Evolutionary conservation across 2,797 vertebrate genomes (phyloP), one percentile per base, ranked within the genome.

Genomic region (Halcyon chelicuti): DNA sequence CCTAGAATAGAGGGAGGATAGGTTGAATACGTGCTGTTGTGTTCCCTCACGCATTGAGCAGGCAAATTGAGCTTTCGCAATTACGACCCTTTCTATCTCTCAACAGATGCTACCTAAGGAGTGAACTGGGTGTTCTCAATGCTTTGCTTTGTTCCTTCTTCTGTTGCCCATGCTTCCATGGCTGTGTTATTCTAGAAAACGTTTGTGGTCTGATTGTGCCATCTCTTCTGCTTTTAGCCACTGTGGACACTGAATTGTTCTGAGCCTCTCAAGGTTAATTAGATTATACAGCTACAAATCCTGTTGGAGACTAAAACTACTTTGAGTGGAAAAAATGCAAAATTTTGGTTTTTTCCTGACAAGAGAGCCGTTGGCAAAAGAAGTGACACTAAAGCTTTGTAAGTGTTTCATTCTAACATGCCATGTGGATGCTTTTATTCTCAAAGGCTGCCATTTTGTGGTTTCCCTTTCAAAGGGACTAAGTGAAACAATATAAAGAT

Each of bases 381-480:
- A 92, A 94, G 20, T 35, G 26, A 77, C 61, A 94, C 44, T 84
- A 85, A 76, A 73, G 49, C 71, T 85, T 94, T 12, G 0, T 28
- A 51, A 79, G 49, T 9, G 7, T 89, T 91, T 70, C 25, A 17
- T 94, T 89, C 67, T 79, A 66, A 88, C 3, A 0, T 82, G 89
- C 10, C 3, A 60, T 52, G 84, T 72, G 58, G 66, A 65, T 89
- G 74, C 42, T 87, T 82, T 96, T 85, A 73, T 79, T 94, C 40
- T 93, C 71, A 76, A 85, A 76, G 47, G 55, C 68, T 73, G n/a
- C 44, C 75, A 77, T 94, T 96, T 86, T 61, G 89, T 93, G 89
- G 79, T 83, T 96, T 90, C 54, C n/a, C 14, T 89, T 94, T 94
- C 91, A 91, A 88, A 91, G 37, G n/a, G 17, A 52, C 60, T 52